Conservation (phyloP, 2,888 invertebrate species). For the Agrotis clavis region DNA sequence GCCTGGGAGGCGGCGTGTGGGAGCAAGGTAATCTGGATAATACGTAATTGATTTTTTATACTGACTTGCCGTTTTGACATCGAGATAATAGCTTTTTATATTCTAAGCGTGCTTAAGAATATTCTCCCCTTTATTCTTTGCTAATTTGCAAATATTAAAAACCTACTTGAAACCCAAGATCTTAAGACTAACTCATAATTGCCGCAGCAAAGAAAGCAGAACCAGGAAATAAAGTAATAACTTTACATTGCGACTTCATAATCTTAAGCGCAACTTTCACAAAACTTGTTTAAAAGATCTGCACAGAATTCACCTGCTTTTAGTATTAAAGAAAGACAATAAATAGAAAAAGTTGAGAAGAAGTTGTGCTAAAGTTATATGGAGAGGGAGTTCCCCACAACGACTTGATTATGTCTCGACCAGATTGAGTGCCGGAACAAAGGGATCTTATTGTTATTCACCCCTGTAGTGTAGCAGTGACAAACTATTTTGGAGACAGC, state of each 20-base stretch:
- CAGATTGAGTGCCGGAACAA: slow-evolving; percentile 89
- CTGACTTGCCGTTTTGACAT: slow-evolving; percentile 30
- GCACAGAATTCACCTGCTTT: slow-evolving; percentile 42
- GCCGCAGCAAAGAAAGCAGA: slow-evolving; percentile 14
- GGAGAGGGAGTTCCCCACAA: slow-evolving; percentile 71
- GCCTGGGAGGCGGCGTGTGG: slow-evolving; percentile 36
- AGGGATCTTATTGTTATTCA: slow-evolving; percentile 90
- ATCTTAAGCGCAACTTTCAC: slow-evolving; percentile 44
- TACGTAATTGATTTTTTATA: slow-evolving; percentile 44
- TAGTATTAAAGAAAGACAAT: slow-evolving; percentile 40
- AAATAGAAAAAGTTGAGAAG: slow-evolving; percentile 61
- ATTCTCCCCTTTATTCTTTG: neutral
- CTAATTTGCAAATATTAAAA: slow-evolving; percentile 6
- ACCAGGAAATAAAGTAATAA: slow-evolving; percentile 41
- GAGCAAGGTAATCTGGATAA: slow-evolving; percentile 36
- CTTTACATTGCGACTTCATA: slow-evolving; percentile 43
- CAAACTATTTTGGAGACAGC: slow-evolving; percentile 84
- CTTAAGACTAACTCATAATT: slow-evolving; percentile 28
- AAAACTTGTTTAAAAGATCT: slow-evolving; percentile 53
- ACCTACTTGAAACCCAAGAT: slow-evolving; percentile 15
- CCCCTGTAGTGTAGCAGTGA: slow-evolving; percentile 82
- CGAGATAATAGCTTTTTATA: slow-evolving; percentile 15
- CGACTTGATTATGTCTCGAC: slow-evolving; percentile 84
- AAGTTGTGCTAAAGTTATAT: slow-evolving; percentile 64
- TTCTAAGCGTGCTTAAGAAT: slow-evolving; percentile 4